Percentiles rank a stretch among this genome's conserved stretches.
These are phyloP conservation scores for Phoebastria nigripes DNA, from an alignment of 2,797 vertebrate species.

Conservation along the genomic window DNA sequence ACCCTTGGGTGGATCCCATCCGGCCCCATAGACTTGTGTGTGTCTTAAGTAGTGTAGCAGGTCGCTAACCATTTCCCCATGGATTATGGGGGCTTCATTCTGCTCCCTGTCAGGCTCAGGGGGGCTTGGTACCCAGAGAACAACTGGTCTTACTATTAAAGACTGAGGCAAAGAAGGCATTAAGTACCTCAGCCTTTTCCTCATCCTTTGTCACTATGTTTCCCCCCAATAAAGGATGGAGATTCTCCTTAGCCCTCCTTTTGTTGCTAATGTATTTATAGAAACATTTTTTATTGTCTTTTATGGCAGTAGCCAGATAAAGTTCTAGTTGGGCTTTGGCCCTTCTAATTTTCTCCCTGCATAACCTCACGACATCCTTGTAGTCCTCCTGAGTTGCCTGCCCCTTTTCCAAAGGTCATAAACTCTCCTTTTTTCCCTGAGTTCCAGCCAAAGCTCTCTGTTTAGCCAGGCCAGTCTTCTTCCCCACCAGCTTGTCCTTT, in stretches of 20 bases:
- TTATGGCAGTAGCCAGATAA: neutral
- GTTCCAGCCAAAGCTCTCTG: neutral
- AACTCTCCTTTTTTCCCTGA: neutral
- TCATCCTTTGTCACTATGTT: neutral
- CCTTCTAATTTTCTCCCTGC: neutral
- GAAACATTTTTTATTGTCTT: neutral
- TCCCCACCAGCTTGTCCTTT: accelerated
- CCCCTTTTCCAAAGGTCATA: neutral
- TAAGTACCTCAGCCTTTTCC: neutral
- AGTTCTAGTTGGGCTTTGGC: neutral
- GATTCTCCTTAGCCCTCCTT: neutral
- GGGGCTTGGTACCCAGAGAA: neutral
- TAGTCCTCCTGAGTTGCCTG: neutral
- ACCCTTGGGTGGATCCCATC: neutral
- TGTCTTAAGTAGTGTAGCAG: neutral
- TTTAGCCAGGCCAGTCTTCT: neutral
- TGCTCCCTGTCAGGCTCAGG: too few species aligned
- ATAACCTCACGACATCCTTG: neutral
- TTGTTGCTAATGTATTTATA: neutral
- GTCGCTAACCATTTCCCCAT: neutral
- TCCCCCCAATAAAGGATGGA: neutral
- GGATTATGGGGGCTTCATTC: neutral
- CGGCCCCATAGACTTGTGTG: neutral
- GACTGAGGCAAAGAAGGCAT: neutral
- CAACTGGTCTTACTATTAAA: neutral